A percentile compares a stretch with the other conserved stretches of the same genome.
Evolutionary conservation across 2,888 invertebrate genomes (phyloP).

Genomic region (Phytoseiulus persimilis): DNA sequence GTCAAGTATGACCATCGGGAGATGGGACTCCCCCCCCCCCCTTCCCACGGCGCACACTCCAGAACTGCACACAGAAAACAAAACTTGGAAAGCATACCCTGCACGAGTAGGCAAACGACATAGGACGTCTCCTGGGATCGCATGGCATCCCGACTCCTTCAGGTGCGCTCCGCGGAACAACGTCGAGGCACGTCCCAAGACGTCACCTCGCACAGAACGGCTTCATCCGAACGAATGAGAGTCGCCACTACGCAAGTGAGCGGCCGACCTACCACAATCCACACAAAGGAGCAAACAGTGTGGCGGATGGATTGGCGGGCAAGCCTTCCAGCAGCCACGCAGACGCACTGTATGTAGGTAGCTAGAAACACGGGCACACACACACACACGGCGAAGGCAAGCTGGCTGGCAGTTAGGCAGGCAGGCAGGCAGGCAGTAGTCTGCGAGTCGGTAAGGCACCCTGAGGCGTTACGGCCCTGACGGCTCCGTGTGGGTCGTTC

Average conservation of each 20-base stretch:
- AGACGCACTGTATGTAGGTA: no score
- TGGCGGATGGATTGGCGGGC: not conserved
- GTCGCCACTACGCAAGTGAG: not conserved
- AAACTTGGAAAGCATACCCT: not conserved
- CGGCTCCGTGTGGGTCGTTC: not conserved
- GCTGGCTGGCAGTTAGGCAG: not conserved
- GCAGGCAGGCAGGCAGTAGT: not conserved
- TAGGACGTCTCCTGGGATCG: conserved; percentile 18
- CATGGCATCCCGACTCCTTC: not conserved
- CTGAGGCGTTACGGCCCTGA: conserved; percentile 5
- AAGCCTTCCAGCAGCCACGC: no score
- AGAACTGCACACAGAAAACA: not conserved
- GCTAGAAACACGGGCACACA: no score
- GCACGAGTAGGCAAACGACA: conserved; percentile 21
- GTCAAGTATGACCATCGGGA: no score
- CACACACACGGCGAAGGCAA: no score
- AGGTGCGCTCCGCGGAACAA: not conserved
- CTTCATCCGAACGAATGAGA: not conserved
- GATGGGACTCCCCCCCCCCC: not conserved
- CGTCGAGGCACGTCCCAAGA: not conserved
- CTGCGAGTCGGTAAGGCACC: not conserved
- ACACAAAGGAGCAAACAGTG: not conserved
- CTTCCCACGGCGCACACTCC: not conserved
- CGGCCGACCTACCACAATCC: not conserved
- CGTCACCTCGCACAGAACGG: not conserved